These are phyloP conservation scores for Apis laboriosa DNA, from an alignment of 1,140 invertebrate species.

Conservation along the genomic window DNA sequence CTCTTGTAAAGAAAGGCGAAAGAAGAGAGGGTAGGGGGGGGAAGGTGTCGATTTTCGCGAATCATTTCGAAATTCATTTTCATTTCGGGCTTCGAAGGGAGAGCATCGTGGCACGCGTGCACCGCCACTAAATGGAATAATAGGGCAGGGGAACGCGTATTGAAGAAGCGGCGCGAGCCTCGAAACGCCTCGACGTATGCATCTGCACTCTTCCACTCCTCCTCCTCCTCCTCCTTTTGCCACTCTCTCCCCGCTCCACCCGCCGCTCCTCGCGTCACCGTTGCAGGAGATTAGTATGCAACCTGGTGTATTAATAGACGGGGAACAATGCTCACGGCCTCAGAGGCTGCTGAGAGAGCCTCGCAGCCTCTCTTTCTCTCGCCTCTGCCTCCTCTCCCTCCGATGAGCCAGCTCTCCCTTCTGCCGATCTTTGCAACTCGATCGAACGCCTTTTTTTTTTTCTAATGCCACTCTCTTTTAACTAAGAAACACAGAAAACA, in stretches of 20 bases:
- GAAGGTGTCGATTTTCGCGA: no score
- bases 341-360: conserved; percentile 63
- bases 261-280: conserved; percentile 27
- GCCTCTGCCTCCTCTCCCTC: conserved; percentile 1
- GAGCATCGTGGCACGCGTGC: conserved; percentile 20
- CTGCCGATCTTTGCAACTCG: conserved; percentile 32
- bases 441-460: conserved; percentile 1
- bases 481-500: background rate
- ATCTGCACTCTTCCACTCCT: conserved; percentile 60
- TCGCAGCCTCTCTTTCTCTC: conserved; percentile 40
- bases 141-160: conserved; percentile 72
- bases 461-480: background rate
- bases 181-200: conserved; percentile 72
- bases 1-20: background rate
- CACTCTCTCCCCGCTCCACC: conserved; percentile 48
- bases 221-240: conserved; percentile 5
- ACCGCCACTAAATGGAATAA: conserved; percentile 72
- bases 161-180: conserved; percentile 63
- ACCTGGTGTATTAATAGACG: conserved; percentile 77
- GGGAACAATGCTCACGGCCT: conserved; percentile 77
- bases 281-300: conserved; percentile 77
- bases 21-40: background rate
- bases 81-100: background rate
- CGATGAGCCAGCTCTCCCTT: conserved; percentile 15
- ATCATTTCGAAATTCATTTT: background rate